Percentiles rank a stretch among this genome's conserved stretches.
phyloP scores from a whole-genome alignment of 2,888 invertebrate species.

The Cheiracanthium punctorium region DNA sequence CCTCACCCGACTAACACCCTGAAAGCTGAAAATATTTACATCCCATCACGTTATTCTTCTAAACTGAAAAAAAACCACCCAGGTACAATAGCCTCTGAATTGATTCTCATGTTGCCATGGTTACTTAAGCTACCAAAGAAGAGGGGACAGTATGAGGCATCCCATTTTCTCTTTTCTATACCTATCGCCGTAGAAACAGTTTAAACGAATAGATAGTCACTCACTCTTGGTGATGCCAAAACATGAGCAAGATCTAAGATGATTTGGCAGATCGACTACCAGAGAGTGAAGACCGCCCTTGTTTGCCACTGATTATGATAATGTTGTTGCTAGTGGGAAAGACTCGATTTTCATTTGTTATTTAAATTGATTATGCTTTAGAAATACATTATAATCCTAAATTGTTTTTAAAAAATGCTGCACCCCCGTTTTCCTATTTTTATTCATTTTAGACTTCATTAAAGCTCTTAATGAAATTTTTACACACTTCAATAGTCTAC shows the following conservation, averaged over 20 bases:
- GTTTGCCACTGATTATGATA: too few relatives aligned
- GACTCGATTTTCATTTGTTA: too few relatives aligned
- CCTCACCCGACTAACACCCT: neutral
- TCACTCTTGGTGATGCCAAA: neutral
- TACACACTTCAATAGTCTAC: too few relatives aligned
- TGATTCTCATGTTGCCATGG: constrained; percentile 61
- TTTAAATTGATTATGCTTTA: too few relatives aligned
- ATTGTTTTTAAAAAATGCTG: too few relatives aligned
- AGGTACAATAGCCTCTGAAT: constrained; percentile 67
- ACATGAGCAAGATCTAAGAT: too few relatives aligned
- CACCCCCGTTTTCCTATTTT: too few relatives aligned
- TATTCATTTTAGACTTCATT: too few relatives aligned
- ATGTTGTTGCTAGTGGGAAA: too few relatives aligned
- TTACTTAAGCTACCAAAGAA: constrained; percentile 25
- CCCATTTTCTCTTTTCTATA: neutral
- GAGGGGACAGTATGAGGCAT: neutral
- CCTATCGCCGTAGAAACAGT: constrained; percentile 36
- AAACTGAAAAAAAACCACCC: constrained; percentile 25
- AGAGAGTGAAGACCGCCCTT: constrained; percentile 18
- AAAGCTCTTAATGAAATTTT: too few relatives aligned
- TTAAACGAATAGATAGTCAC: constrained; percentile 2
- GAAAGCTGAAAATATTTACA: constrained; percentile 5
- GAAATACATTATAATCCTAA: too few relatives aligned
- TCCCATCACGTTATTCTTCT: neutral
- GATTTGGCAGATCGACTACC: constrained; percentile 25